Evolutionary conservation across 2,797 vertebrate genomes (phyloP).

Genomic region (Pseudomugil tenellus): DNA sequence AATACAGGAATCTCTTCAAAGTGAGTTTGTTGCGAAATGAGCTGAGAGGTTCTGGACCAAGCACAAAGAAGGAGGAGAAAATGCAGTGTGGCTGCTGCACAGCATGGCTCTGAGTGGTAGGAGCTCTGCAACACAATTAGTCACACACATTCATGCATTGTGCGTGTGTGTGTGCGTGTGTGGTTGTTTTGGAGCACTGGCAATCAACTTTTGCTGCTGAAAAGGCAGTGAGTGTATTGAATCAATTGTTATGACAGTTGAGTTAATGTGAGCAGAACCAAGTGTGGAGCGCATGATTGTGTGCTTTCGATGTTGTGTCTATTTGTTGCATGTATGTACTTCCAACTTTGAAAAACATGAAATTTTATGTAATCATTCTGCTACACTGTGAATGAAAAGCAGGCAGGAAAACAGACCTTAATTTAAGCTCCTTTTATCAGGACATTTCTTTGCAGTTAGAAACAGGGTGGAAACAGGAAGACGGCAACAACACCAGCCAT

Average conservation of each 20-base stretch:
- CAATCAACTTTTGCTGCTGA: background rate
- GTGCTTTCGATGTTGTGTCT: conserved; percentile 31
- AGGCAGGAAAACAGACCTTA: conserved; percentile 24
- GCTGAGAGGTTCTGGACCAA: conserved; percentile 64
- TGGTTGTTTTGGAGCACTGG: conserved; percentile 10
- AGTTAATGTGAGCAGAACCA: conserved; percentile 22
- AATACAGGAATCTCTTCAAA: conserved; percentile 69
- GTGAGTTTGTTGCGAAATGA: conserved; percentile 61
- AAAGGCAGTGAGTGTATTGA: background rate
- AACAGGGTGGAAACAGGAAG: conserved; percentile 17
- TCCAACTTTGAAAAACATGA: conserved; percentile 27
- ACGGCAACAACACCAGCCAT: background rate
- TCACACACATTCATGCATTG: background rate
- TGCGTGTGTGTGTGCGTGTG: conserved; percentile 6
- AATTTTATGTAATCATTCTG: conserved; percentile 27
- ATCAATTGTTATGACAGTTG: conserved; percentile 23
- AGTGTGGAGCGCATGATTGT: conserved; percentile 25
- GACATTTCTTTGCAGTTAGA: conserved; percentile 20
- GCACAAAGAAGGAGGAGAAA: conserved; percentile 57
- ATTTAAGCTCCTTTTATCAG: conserved; percentile 16
- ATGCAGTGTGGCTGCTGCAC: conserved; percentile 29
- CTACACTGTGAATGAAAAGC: conserved; percentile 6
- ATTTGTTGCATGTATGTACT: conserved; percentile 35
- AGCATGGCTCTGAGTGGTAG: conserved; percentile 18
- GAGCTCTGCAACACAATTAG: conserved; percentile 30